phyloP scores from a whole-genome alignment of 2,888 invertebrate genomes.

The Acrobasis suavella region DNA sequence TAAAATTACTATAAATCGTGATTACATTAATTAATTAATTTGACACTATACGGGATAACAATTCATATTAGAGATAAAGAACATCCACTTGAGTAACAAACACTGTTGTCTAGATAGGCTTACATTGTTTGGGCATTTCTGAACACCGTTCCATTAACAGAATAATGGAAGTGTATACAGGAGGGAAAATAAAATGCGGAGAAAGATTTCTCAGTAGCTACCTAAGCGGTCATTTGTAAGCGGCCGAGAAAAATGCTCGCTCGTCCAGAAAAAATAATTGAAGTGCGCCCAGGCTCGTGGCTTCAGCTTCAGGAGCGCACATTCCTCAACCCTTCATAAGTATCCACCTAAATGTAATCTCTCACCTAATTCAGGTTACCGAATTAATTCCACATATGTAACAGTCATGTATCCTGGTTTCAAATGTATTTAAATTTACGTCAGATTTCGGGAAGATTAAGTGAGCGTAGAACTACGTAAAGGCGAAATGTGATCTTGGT shows the following conservation, averaged over 20 bases:
- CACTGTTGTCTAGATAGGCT: slow-evolving; percentile 47
- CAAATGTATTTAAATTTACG: no score
- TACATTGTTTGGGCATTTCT: slow-evolving; percentile 65
- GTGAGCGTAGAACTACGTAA: background rate
- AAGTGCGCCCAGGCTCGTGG: slow-evolving; percentile 39
- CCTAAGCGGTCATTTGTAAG: slow-evolving; percentile 77
- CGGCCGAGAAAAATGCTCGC: slow-evolving; percentile 72
- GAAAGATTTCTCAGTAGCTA: slow-evolving; percentile 69
- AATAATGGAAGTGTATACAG: slow-evolving; percentile 71
- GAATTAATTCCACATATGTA: slow-evolving; percentile 27
- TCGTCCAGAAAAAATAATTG: slow-evolving; percentile 74
- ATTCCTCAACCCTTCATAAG: slow-evolving; percentile 34
- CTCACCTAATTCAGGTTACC: slow-evolving; percentile 33
- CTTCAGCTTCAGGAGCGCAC: slow-evolving; percentile 31
- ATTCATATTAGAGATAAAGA: background rate
- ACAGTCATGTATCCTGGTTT: slow-evolving; percentile 5
- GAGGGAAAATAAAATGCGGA: slow-evolving; percentile 68
- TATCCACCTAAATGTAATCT: slow-evolving; percentile 35
- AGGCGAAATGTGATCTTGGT: background rate
- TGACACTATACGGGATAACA: background rate
- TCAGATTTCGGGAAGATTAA: slow-evolving; percentile 6
- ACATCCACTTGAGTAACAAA: slow-evolving; percentile 40
- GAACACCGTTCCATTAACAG: slow-evolving; percentile 72
- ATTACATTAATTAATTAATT: no score
- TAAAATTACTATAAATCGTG: no score